Percentiles rank a stretch among this genome's conserved stretches.
phyloP scores from a whole-genome alignment of 1,140 invertebrate genomes.

The Gryon sp. region DNA sequence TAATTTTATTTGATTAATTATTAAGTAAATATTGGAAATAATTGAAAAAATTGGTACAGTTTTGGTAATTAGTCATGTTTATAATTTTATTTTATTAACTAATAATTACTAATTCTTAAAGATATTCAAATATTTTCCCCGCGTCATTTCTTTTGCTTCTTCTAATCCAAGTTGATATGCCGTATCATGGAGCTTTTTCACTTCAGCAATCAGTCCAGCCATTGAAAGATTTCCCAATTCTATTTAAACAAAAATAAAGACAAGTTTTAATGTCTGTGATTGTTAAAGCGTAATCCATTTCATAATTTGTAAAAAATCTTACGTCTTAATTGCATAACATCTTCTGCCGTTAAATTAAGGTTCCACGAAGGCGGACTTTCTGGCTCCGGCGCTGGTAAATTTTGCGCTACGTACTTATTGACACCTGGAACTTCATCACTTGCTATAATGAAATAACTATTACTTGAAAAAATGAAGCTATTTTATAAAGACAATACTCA shows the following conservation, averaged over 20 bases:
- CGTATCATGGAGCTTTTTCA: slow-evolving; percentile 94
- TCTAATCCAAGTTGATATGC: slow-evolving; percentile 96
- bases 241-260: slow-evolving; percentile 71
- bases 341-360: slow-evolving; percentile 71
- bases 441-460: slow-evolving; percentile 67
- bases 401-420: slow-evolving; percentile 78
- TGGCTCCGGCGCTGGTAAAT: slow-evolving; percentile 69
- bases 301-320: slow-evolving; percentile 50
- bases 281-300: no score
- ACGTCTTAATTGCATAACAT: slow-evolving; percentile 77
- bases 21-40: no score
- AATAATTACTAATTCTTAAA: slow-evolving; percentile 79
- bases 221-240: slow-evolving; percentile 90
- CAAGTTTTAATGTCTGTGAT: not conserved
- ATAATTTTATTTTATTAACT: not conserved
- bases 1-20: not conserved
- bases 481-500: slow-evolving; percentile 22
- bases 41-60: no score
- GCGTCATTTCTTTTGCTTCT: slow-evolving; percentile 97
- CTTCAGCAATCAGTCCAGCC: slow-evolving; percentile 91
- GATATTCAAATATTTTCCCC: slow-evolving; percentile 96
- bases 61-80: no score
- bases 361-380: slow-evolving; percentile 72
- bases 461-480: not conserved
- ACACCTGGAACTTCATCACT: slow-evolving; percentile 79